A percentile compares a stretch with the other conserved stretches of the same genome.
Conservation (phyloP, 2,888 invertebrate genomes). For the Nomada hirtipes region DNA sequence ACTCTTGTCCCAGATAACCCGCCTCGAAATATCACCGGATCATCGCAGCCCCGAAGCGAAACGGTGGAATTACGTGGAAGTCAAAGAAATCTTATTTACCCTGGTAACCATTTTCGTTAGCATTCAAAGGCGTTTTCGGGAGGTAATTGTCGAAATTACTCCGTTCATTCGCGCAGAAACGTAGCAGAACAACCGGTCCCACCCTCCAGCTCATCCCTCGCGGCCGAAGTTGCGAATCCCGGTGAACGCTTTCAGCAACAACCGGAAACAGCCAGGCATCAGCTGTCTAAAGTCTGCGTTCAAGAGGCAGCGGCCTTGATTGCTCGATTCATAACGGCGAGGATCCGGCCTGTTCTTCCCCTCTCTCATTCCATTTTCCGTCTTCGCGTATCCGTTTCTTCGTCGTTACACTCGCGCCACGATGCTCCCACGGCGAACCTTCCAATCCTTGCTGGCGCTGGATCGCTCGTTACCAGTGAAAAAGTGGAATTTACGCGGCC, state of each 20-base stretch:
- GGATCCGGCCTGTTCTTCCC: constrained; percentile 49
- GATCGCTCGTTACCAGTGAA: constrained; percentile 62
- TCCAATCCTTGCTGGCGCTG: constrained; percentile 38
- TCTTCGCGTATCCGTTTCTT: constrained; percentile 15
- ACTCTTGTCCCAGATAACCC: too few species aligned
- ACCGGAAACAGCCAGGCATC: constrained; percentile 66
- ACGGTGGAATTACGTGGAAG: constrained; percentile 5
- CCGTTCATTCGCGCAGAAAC: constrained; percentile 28
- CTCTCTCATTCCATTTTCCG: constrained; percentile 20
- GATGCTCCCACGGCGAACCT: constrained; percentile 24
- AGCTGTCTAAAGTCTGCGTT: constrained; percentile 62
- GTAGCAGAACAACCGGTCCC: background rate
- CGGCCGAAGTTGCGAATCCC: constrained; percentile 41
- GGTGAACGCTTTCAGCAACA: constrained; percentile 55
- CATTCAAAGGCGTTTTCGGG: constrained; percentile 29
- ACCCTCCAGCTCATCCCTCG: background rate
- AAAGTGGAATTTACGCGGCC: constrained; percentile 65
- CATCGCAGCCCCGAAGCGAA: constrained; percentile 36
- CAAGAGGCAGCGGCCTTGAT: constrained; percentile 63
- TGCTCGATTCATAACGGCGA: constrained; percentile 72
- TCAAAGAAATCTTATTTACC: constrained; percentile 32
- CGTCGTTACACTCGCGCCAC: constrained; percentile 25
- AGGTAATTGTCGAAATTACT: constrained; percentile 51
- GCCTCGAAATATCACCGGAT: background rate
- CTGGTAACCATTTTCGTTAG: constrained; percentile 44